phyloP scores from a whole-genome alignment of 2,797 vertebrate genomes.

The Sciaenops ocellatus region DNA sequence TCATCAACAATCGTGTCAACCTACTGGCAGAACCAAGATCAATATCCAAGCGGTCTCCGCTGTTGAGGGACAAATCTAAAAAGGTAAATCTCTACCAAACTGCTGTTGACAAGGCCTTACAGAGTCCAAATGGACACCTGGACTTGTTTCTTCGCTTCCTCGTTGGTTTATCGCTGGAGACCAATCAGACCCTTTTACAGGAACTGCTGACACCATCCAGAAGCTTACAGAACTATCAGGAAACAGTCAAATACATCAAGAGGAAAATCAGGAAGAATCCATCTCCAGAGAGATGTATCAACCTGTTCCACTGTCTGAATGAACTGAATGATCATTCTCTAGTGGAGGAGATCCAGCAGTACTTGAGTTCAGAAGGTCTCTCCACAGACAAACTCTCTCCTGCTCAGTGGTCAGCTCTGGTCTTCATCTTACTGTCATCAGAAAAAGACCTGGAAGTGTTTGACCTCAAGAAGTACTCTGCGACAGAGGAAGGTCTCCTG shows the following conservation, averaged over 20 bases:
- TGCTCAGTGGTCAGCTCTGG: slow-evolving; percentile 43
- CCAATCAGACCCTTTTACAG: slow-evolving; percentile 8
- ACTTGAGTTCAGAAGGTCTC: not conserved
- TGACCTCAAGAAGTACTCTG: slow-evolving; percentile 34
- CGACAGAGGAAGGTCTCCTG: slow-evolving; percentile 33
- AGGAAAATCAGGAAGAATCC: slow-evolving; percentile 19
- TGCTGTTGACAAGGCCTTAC: slow-evolving; percentile 22
- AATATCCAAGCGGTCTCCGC: not conserved
- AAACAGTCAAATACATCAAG: slow-evolving; percentile 26
- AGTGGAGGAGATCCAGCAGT: slow-evolving; percentile 34
- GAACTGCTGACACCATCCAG: not conserved
- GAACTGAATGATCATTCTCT: slow-evolving; percentile 43
- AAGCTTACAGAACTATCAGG: slow-evolving; percentile 7
- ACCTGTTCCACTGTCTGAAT: slow-evolving; percentile 47
- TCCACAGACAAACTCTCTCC: slow-evolving; percentile 14
- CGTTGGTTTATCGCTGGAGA: slow-evolving; percentile 18
- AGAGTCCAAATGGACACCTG: slow-evolving; percentile 39
- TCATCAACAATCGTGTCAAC: slow-evolving; percentile 4
- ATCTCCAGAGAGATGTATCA: slow-evolving; percentile 26
- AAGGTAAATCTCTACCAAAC: slow-evolving; percentile 16
- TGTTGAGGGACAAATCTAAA: not conserved
- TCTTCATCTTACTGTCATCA: slow-evolving; percentile 41
- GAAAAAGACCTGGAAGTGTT: slow-evolving; percentile 33
- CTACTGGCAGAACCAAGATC: not conserved
- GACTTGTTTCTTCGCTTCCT: slow-evolving; percentile 38